Evolutionary conservation across 2,888 invertebrate genomes (phyloP), one percentile per base, ranked within the genome.

Genomic region (Synergus gifuensis): DNA sequence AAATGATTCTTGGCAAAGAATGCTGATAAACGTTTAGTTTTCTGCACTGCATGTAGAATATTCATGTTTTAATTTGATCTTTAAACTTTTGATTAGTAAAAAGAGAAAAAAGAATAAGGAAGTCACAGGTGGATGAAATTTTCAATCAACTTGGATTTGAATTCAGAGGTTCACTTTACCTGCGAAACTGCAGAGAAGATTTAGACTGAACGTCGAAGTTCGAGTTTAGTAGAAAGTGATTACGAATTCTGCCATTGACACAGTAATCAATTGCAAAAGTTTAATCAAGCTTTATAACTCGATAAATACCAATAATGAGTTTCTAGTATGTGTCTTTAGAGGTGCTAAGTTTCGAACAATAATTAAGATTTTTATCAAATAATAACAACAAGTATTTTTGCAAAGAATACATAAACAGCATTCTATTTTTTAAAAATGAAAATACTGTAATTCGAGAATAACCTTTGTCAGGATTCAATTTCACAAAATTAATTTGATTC

Each of bases 191-290:
- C n/a, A 22, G 49, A 73, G 69, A 69, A 69, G 73, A 54, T 73
- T 73, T 81, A 80, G 77, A 76, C 58, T 77, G 77, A 79, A 77
- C 73, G 84, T 78, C 82, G 79, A 86, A 87, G 85, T 88, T 88
- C 86, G 85, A 86, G 85, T 87, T 85, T 85, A 83, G 76, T 83
- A 86, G 85, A 87, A 81, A 78, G 79, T 86, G 85, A 86, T 85
- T 86, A 88, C 86, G 86, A 87, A 86, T 87, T 85, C 85, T 85
- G 82, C 79, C 79, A 76, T 80, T 82, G 81, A 73, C 28, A 73
- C 36, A 69, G 81, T 84, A 84, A 86, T 86, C 84, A 83, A 85
- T 87, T 86, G 87, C 83, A 82, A 87, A 88, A 87, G 84, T 88
- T 87, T 85, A 87, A 87, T 87, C 87, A 88, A 88, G 84, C 84